These are phyloP conservation scores for Lasioglossum baleicum DNA, from an alignment of 1,140 invertebrate genomes.

Conservation along the genomic window DNA sequence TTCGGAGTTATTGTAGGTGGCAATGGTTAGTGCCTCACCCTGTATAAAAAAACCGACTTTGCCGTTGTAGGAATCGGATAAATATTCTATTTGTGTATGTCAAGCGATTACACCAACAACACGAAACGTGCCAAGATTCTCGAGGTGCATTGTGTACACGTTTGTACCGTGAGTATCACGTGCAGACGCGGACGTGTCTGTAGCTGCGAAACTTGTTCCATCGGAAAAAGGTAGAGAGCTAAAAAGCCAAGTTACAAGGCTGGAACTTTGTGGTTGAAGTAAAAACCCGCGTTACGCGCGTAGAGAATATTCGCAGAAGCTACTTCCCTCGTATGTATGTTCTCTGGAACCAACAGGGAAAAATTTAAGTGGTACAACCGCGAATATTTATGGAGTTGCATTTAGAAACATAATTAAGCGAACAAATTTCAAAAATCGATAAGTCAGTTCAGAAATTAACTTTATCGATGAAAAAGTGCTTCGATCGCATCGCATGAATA, in stretches of 20 bases:
- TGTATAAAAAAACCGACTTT: too few species aligned
- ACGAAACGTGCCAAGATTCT: slow-evolving; percentile 9
- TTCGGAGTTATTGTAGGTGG: too few species aligned
- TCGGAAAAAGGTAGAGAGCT: not conserved
- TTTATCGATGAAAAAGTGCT: too few species aligned
- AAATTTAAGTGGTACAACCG: not conserved
- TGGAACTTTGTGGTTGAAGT: not conserved
- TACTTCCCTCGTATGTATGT: too few species aligned
- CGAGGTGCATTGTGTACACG: slow-evolving; percentile 5
- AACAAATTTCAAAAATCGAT: too few species aligned
- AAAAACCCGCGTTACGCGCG: not conserved
- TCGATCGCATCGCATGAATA: too few species aligned
- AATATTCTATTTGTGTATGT: too few species aligned
- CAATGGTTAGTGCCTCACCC: too few species aligned
- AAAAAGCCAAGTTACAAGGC: not conserved
- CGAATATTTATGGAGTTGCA: not conserved
- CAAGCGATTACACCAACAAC: too few species aligned
- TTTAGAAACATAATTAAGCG: slow-evolving; percentile 1
- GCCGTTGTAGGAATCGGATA: too few species aligned
- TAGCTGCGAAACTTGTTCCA: not conserved
- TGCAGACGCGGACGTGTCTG: not conserved
- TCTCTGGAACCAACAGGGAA: not conserved
- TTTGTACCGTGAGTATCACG: not conserved
- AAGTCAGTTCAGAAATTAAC: too few species aligned
- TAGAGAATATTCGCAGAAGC: not conserved